These are phyloP conservation scores for Ceratothoa steindachneri DNA, from an alignment of 2,888 invertebrate genomes.

Conservation along the genomic window DNA sequence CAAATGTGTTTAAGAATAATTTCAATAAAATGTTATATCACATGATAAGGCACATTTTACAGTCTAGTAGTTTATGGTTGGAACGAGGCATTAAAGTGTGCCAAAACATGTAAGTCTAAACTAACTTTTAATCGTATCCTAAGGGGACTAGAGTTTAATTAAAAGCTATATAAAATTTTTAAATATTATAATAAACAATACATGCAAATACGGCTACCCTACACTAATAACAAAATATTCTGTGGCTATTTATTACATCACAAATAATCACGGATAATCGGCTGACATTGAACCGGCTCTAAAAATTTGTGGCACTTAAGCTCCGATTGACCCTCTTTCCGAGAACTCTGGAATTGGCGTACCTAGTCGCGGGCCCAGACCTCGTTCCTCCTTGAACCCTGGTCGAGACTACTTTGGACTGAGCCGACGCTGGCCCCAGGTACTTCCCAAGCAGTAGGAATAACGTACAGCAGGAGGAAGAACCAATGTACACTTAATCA, in stretches of 20 bases:
- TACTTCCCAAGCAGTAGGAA: too few species aligned
- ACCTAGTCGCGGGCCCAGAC: slow-evolving; percentile 35
- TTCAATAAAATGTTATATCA: slow-evolving; percentile 8
- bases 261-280: not conserved
- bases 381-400: slow-evolving; percentile 13
- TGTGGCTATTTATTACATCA: slow-evolving; percentile 8
- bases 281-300: not conserved
- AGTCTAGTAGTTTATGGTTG: too few species aligned
- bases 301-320: slow-evolving; percentile 40
- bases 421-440: slow-evolving; percentile 22
- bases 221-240: not conserved
- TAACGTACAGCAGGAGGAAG: too few species aligned
- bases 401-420: slow-evolving; percentile 7
- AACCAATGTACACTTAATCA: too few species aligned
- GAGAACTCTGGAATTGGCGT: slow-evolving; percentile 38
- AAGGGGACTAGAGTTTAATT: slow-evolving; percentile 2
- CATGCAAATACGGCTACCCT: not conserved
- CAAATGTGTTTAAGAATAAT: not conserved
- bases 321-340: slow-evolving; percentile 37
- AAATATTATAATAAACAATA: slow-evolving; percentile 15
- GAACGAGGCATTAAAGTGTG: too few species aligned
- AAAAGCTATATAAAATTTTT: slow-evolving; percentile 10
- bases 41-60: slow-evolving; percentile 6
- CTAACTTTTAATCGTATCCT: too few species aligned
- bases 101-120: too few species aligned